These are phyloP conservation scores for Dreissena polymorpha DNA, from an alignment of 1,140 invertebrate genomes.

Conservation along the genomic window DNA sequence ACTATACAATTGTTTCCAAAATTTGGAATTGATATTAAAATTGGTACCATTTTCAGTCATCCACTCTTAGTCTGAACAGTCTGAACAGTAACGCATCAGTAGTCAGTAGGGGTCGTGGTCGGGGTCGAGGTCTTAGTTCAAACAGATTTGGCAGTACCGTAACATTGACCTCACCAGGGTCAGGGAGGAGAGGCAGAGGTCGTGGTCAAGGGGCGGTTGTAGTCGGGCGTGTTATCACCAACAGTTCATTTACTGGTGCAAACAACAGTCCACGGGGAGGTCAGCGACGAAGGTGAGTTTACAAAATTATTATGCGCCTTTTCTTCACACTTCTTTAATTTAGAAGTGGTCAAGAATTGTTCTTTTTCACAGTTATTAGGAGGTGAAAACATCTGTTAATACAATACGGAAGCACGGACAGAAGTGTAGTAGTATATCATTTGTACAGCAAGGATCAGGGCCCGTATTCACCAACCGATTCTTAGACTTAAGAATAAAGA, in stretches of 20 bases:
- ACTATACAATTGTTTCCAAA: no score
- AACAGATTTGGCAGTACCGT: slow-evolving; percentile 26
- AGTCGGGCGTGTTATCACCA: not conserved
- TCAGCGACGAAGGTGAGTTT: not conserved
- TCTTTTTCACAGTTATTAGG: no score
- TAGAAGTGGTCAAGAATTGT: no score
- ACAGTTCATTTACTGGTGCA: not conserved
- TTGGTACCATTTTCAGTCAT: slow-evolving; percentile 9
- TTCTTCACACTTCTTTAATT: no score
- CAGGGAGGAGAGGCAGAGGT: slow-evolving; percentile 2
- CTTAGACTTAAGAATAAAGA: no score
- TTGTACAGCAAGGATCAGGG: no score
- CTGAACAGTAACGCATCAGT: not conserved
- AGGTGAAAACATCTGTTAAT: no score
- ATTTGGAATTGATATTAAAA: no score
- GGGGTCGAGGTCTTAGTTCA: not conserved
- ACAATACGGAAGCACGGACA: no score
- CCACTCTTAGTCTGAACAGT: slow-evolving; percentile 26
- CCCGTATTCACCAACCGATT: no score
- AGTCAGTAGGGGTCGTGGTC: not conserved
- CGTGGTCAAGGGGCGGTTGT: not conserved
- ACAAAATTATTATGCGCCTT: no score
- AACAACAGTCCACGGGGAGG: not conserved
- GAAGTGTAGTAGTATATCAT: no score
- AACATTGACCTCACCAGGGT: slow-evolving; percentile 4